Conservation (phyloP, 1,140 invertebrate species). For the Hyphantria cunea region DNA sequence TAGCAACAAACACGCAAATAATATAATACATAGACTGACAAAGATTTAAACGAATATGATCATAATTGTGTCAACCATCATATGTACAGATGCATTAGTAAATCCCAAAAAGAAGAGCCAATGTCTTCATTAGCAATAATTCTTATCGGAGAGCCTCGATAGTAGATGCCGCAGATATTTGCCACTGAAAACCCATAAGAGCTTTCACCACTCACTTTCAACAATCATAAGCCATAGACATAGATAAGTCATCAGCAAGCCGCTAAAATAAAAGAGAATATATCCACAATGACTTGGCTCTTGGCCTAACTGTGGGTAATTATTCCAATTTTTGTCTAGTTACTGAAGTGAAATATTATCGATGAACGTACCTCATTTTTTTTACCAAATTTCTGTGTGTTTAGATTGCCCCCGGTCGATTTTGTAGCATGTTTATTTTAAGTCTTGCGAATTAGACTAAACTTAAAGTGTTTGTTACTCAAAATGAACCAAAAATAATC, state of each 20-base stretch:
- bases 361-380: slow-evolving; percentile 11
- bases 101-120: not conserved
- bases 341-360: not conserved
- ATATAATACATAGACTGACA: too few species aligned
- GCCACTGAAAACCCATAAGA: not conserved
- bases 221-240: not conserved
- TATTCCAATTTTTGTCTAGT: slow-evolving; percentile 21
- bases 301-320: slow-evolving; percentile 30
- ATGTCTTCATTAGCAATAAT: not conserved
- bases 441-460: too few species aligned
- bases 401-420: not conserved
- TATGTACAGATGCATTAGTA: not conserved
- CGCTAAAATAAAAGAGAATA: slow-evolving; percentile 28
- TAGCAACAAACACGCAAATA: too few species aligned
- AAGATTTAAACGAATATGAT: too few species aligned
- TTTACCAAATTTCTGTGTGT: not conserved
- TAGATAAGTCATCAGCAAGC: not conserved
- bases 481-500: too few species aligned
- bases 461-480: too few species aligned
- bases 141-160: too few species aligned
- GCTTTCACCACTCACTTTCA: not conserved
- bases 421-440: not conserved
- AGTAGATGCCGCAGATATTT: too few species aligned
- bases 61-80: too few species aligned
- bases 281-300: slow-evolving; percentile 29